Base-by-base conservation (phyloP, 2,797 vertebrate genomes). In the Lycodopsis pacificus region DNA sequence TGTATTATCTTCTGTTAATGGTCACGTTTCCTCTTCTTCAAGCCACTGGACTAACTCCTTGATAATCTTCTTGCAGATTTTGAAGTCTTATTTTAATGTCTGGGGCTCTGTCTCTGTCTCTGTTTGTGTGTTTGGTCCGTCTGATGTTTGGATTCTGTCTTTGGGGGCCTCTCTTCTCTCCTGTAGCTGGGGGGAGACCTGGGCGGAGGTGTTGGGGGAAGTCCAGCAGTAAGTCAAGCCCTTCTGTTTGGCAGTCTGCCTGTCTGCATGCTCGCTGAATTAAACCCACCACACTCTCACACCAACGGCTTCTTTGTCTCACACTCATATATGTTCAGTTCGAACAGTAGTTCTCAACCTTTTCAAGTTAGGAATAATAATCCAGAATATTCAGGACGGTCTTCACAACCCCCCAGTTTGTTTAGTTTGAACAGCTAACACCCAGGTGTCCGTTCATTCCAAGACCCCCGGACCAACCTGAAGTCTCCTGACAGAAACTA, bases 171-270 rank as follows among this genome's bases (percentile, higher is more conserved):
- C 69, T 94, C 81, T 78, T 94, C 81, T 93, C 75, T 93, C 95
- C 97, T 96, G 92, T 93, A 99, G 98, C 97, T 99, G 95, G 98
- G 98, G 94, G 98, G 98, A 96, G 98, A 99, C 95, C 97, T 99
- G 95, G 97, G 97, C 94, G 98, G 97, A 95, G 98, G 98, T 96
- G 98, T 99, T 96, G 98, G 98, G 94, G 98, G 98, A 96, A 99
- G 98, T 96, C 98, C 98, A 94, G 98, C 98, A 96, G 98, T 99
- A 99, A 99, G 98, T 98, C 91, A 70, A 85, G 88, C 93, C 94
- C 22, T 95, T 95, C 89, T 93, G 73, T 95, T 94, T 87, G 86
- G 90, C 91, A 65, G 67, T 76, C 86, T 68, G 77, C 75, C 72
- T 78, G 51, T 87, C 83, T 90, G 88, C 89, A 90, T 83, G 91